These are phyloP conservation scores for Selene dorsalis DNA, from an alignment of 2,797 vertebrate genomes.

Conservation along the genomic window DNA sequence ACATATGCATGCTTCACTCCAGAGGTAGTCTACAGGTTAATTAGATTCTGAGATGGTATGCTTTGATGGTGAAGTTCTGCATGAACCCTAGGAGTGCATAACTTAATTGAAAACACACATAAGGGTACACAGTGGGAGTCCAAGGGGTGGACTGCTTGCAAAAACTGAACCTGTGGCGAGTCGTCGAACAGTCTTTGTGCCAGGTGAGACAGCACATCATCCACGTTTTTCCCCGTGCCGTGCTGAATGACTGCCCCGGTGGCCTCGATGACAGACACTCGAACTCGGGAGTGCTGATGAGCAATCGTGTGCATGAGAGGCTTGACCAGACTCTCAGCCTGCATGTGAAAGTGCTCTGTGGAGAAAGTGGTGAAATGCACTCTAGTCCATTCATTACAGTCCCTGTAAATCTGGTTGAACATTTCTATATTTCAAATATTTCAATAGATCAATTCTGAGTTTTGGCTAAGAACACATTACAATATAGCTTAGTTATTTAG, in stretches of 20 bases:
- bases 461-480: background rate
- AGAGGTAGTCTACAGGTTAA: background rate
- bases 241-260: conserved; percentile 90
- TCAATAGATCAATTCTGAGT: background rate
- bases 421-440: background rate
- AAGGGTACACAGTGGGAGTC: background rate
- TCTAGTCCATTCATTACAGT: background rate
- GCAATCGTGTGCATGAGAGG: conserved; percentile 93
- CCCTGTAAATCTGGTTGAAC: background rate
- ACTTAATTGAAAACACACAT: background rate
- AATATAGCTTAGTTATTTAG: background rate
- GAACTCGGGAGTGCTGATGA: conserved; percentile 94
- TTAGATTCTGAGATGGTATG: background rate
- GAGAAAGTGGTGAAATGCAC: conserved; percentile 29
- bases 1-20: background rate
- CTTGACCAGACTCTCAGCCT: conserved; percentile 90
- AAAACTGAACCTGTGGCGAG: conserved; percentile 88
- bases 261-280: conserved; percentile 91
- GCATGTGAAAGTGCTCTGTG: conserved; percentile 95
- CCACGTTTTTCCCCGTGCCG: conserved; percentile 89
- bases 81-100: background rate
- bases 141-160: background rate
- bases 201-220: conserved; percentile 93
- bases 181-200: conserved; percentile 96
- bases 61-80: background rate